Percentiles rank a stretch among this genome's conserved stretches.
Conservation (phyloP, 2,888 invertebrate species). For the Hypsopygia costalis region DNA sequence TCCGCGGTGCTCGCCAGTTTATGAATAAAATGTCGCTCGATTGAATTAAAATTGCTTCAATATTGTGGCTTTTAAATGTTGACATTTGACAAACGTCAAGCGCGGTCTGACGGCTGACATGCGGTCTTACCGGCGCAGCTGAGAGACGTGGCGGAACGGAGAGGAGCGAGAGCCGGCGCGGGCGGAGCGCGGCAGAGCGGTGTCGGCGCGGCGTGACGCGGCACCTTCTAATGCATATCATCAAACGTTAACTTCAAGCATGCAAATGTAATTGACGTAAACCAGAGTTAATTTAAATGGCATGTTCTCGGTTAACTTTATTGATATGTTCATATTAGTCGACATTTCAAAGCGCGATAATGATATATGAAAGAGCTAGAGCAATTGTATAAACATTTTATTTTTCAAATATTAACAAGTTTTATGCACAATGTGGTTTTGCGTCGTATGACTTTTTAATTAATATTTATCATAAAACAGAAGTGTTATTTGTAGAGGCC, state of each 20-base stretch:
- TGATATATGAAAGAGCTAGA: too few species aligned
- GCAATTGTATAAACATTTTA: background rate
- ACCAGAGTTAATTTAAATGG: background rate
- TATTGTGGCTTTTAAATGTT: slow-evolving; percentile 62
- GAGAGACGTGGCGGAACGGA: slow-evolving; percentile 19
- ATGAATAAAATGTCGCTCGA: slow-evolving; percentile 57
- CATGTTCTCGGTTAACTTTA: slow-evolving; percentile 6
- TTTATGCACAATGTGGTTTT: slow-evolving; percentile 1
- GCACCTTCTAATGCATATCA: slow-evolving; percentile 16
- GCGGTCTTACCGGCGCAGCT: slow-evolving; percentile 24
- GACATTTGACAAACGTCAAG: slow-evolving; percentile 69
- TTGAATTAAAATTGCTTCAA: slow-evolving; percentile 74
- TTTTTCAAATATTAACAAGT: background rate
- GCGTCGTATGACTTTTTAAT: background rate
- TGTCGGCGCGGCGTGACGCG: slow-evolving; percentile 12
- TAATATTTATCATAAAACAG: background rate
- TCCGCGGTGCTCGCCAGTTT: slow-evolving; percentile 31
- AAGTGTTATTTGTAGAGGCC: background rate
- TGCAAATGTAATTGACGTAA: slow-evolving; percentile 21
- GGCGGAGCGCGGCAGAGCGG: background rate
- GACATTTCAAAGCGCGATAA: too few species aligned
- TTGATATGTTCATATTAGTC: background rate
- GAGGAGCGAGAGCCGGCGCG: slow-evolving; percentile 19
- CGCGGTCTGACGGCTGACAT: slow-evolving; percentile 55
- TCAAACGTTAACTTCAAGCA: slow-evolving; percentile 7